Conservation (phyloP, 2,113 vertebrate species). For the Synodontis membranacea region DNA sequence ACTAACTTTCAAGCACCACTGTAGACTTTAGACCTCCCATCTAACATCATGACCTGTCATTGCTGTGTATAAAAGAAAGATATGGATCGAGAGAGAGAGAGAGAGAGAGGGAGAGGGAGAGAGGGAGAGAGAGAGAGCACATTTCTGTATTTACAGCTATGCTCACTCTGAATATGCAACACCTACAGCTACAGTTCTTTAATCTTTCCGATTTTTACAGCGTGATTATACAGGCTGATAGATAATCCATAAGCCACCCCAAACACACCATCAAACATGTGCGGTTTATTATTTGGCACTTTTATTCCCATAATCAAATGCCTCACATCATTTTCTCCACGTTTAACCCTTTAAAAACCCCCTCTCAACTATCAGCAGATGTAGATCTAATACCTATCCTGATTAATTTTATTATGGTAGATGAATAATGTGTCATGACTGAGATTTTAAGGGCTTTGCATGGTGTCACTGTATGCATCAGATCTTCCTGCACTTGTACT, state of each 20-base stretch:
- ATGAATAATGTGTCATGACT: background rate
- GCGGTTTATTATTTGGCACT: background rate
- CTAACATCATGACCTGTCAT: background rate
- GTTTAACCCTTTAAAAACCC: conserved; percentile 41
- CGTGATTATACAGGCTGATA: background rate
- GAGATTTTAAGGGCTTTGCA: background rate
- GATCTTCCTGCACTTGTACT: background rate
- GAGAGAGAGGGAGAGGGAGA: background rate
- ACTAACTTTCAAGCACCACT: too few relatives aligned
- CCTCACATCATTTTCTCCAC: conserved; percentile 12
- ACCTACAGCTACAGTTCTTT: background rate
- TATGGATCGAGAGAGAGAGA: background rate
- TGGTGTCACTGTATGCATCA: too few relatives aligned
- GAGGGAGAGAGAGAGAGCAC: background rate
- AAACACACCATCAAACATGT: conserved; percentile 22
- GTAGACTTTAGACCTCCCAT: background rate
- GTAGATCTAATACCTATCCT: background rate
- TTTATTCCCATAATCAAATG: conserved; percentile 1
- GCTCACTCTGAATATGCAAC: conserved; percentile 1
- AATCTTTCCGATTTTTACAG: conserved; percentile 26
- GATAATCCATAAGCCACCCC: background rate
- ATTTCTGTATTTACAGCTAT: background rate
- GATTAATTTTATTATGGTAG: background rate
- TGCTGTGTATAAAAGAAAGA: background rate
- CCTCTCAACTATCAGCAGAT: background rate